Conservation (phyloP, 23 tunicate genomes). For the Clavelina lepadiformis region DNA sequence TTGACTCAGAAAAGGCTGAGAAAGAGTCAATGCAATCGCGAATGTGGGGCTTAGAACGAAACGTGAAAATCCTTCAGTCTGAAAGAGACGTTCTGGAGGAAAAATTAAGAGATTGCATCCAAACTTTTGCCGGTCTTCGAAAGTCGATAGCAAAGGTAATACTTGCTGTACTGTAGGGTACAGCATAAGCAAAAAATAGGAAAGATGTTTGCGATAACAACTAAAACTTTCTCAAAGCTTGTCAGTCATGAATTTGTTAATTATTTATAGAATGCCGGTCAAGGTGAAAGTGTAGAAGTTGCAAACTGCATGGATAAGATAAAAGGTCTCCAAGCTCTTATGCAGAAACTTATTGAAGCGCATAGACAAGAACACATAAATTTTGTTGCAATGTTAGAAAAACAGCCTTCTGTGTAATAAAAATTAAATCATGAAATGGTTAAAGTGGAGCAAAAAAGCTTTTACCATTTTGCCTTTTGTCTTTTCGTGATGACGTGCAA, state of each 20-base stretch:
- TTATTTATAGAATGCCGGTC: slow-evolving; percentile 55
- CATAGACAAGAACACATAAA: slow-evolving; percentile 84
- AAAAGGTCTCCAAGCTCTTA: slow-evolving; percentile 61
- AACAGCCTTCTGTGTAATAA: slow-evolving; percentile 46
- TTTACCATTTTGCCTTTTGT: no score
- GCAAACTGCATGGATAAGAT: slow-evolving; percentile 75
- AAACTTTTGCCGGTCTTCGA: slow-evolving; percentile 63
- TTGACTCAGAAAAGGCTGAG: slow-evolving; percentile 71
- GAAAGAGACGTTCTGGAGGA: slow-evolving; percentile 81
- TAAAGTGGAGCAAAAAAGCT: neutral
- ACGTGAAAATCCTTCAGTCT: slow-evolving; percentile 62
- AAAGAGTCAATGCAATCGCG: slow-evolving; percentile 76
- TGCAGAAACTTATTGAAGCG: slow-evolving; percentile 85
- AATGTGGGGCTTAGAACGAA: slow-evolving; percentile 71
- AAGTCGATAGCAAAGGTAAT: slow-evolving; percentile 55
- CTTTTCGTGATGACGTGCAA: no score
- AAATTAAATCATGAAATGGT: neutral
- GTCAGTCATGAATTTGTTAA: neutral
- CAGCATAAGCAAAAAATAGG: neutral
- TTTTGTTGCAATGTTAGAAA: slow-evolving; percentile 79
- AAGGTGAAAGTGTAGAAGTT: slow-evolving; percentile 55
- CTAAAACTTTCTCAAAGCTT: neutral
- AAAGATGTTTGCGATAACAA: no score
- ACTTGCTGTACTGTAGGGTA: neutral
- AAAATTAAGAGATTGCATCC: slow-evolving; percentile 71